These are phyloP conservation scores for Oreochromis niloticus DNA, from an alignment of 2,113 vertebrate species.

Conservation along the genomic window DNA sequence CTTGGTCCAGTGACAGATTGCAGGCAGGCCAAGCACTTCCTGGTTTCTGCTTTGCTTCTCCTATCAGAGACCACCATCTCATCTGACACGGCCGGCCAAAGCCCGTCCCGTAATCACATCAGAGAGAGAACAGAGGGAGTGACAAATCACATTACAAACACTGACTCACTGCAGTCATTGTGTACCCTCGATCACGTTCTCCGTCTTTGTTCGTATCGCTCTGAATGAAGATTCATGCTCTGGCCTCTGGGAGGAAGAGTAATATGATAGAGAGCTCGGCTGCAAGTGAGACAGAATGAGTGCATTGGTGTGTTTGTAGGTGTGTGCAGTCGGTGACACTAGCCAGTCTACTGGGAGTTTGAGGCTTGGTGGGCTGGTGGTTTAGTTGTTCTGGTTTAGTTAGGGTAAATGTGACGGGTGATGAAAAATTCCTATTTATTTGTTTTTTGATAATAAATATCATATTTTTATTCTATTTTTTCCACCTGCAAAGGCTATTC, in stretches of 20 bases:
- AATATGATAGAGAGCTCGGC: conserved; percentile 38
- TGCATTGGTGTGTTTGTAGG: not conserved
- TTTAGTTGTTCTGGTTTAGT: not conserved
- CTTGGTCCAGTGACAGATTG: conserved; percentile 18
- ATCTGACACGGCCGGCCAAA: conserved; percentile 24
- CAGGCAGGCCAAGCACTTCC: conserved; percentile 37
- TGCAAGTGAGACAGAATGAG: not conserved
- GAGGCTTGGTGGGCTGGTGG: not conserved
- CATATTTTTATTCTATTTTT: not conserved
- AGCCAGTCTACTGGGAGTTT: not conserved
- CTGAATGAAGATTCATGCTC: conserved; percentile 55
- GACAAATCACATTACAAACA: conserved; percentile 69
- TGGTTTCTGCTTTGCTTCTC: conserved; percentile 34
- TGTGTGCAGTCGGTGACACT: not conserved
- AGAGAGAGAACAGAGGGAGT: conserved; percentile 43
- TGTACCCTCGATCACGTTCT: conserved; percentile 27
- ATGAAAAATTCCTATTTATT: not conserved
- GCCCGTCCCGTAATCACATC: conserved; percentile 65
- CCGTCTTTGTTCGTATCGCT: conserved; percentile 33
- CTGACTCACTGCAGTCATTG: conserved; percentile 50
- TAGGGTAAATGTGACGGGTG: not conserved
- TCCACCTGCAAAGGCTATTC: not conserved
- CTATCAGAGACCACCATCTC: conserved; percentile 48
- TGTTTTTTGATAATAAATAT: not conserved
- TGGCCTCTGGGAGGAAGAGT: conserved; percentile 37